A percentile compares a stretch with the other conserved stretches of the same genome.
These are phyloP conservation scores for Luidia sarsii DNA, from an alignment of 53 echinoderm and acorn worm species.

Conservation along the genomic window DNA sequence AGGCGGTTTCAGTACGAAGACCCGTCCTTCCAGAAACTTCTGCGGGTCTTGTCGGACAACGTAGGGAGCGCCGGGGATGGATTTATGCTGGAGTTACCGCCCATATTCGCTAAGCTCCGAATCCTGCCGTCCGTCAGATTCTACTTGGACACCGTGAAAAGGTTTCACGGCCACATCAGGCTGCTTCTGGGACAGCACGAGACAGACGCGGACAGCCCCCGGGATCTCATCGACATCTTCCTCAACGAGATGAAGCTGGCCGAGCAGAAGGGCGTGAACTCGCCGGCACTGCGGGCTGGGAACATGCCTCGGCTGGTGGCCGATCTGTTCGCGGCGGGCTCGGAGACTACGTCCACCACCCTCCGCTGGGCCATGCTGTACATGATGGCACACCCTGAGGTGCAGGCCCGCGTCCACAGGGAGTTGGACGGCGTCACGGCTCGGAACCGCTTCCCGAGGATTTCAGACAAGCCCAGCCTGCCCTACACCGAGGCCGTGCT, in stretches of 20 bases:
- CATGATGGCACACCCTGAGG: too few relatives aligned
- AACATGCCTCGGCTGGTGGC: neutral
- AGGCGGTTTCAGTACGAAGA: slow-evolving; percentile 8
- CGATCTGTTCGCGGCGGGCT: too few relatives aligned
- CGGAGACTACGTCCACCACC: slow-evolving; percentile 9
- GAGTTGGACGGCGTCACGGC: too few relatives aligned
- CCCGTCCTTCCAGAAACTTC: slow-evolving; percentile 16
- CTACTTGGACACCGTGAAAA: neutral
- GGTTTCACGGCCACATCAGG: neutral
- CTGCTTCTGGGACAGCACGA: neutral
- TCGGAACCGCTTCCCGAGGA: too few relatives aligned
- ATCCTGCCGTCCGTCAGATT: neutral
- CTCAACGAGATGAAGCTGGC: neutral
- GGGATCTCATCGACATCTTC: neutral
- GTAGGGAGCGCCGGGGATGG: neutral
- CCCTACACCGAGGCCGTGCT: too few relatives aligned
- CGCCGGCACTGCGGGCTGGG: neutral
- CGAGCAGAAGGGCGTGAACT: neutral
- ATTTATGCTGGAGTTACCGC: neutral
- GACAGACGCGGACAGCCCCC: neutral
- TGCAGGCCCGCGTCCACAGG: too few relatives aligned
- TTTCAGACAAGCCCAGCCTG: too few relatives aligned
- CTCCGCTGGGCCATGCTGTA: too few relatives aligned
- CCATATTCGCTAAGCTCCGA: neutral
- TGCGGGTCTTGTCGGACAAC: neutral